Conservation (phyloP, 1,140 invertebrate species). For the Phortica variegata region DNA sequence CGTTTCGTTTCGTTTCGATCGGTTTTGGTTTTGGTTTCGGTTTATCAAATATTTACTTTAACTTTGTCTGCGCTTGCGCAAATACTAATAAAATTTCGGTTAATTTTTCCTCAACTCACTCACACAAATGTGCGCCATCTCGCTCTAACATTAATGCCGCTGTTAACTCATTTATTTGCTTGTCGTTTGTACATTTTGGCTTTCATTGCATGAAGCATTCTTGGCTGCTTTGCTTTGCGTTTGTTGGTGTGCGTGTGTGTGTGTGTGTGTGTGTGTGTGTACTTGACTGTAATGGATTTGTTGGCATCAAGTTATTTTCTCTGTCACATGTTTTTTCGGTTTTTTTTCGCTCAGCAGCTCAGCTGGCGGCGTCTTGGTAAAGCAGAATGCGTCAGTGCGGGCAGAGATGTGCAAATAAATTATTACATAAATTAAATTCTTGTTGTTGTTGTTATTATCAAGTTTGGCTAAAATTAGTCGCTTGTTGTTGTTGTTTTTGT, state of each 20-base stretch:
- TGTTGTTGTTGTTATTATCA: no score
- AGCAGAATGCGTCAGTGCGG: no score
- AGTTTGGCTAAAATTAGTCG: no score
- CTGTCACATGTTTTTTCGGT: slow-evolving; percentile 17
- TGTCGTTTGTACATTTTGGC: background rate
- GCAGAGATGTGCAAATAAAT: slow-evolving; percentile 11
- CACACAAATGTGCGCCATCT: slow-evolving; percentile 17
- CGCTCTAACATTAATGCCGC: background rate
- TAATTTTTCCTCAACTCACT: slow-evolving; percentile 40
- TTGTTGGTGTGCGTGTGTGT: slow-evolving; percentile 10
- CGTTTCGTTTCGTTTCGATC: background rate
- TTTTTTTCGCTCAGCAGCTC: slow-evolving; percentile 25
- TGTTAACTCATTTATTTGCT: slow-evolving; percentile 45
- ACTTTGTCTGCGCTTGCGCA: slow-evolving; percentile 53
- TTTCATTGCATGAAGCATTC: no score
- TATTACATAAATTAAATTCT: slow-evolving; percentile 16
- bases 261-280: slow-evolving; percentile 24
- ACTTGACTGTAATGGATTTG: slow-evolving; percentile 56
- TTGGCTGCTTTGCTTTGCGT: background rate
- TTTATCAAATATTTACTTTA: slow-evolving; percentile 47
- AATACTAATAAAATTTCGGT: slow-evolving; percentile 57
- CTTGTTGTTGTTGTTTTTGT: no score
- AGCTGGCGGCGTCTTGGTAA: no score
- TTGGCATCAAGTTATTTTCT: slow-evolving; percentile 54
- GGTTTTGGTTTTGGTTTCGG: slow-evolving; percentile 21